These are phyloP conservation scores for Rhagophthalmus giganteus DNA, from an alignment of 2,888 invertebrate genomes.

Conservation along the genomic window DNA sequence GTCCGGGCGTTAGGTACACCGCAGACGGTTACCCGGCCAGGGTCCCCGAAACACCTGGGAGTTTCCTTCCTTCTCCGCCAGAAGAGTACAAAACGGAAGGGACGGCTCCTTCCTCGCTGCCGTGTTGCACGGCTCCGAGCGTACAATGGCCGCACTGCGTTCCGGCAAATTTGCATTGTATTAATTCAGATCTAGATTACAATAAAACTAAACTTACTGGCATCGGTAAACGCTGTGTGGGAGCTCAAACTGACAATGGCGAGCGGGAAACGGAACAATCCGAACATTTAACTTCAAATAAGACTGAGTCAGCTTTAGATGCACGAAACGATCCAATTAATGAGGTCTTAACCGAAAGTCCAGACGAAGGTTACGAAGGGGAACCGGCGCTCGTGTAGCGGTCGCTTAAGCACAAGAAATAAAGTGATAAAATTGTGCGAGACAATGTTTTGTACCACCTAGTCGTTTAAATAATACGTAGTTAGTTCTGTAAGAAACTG, in stretches of 20 bases:
- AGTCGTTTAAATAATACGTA: too few species aligned
- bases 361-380: constrained; percentile 86
- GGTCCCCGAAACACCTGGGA: constrained; percentile 27
- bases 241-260: constrained; percentile 58
- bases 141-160: constrained; percentile 60
- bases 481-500: too few species aligned
- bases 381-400: constrained; percentile 53
- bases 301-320: constrained; percentile 24
- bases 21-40: constrained; percentile 74
- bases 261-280: constrained; percentile 26
- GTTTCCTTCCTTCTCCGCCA: constrained; percentile 55
- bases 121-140: constrained; percentile 46
- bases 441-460: not conserved
- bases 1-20: constrained; percentile 71
- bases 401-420: constrained; percentile 18
- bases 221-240: constrained; percentile 63
- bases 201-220: constrained; percentile 26
- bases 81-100: constrained; percentile 48
- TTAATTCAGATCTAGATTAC: constrained; percentile 38
- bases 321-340: constrained; percentile 34
- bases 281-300: constrained; percentile 30
- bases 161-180: constrained; percentile 50
- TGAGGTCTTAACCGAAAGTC: constrained; percentile 70
- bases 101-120: constrained; percentile 61
- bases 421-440: constrained; percentile 17